Evolutionary conservation across 2,888 invertebrate species (phyloP).

Genomic region (Xanthorhoe spadicearia): DNA sequence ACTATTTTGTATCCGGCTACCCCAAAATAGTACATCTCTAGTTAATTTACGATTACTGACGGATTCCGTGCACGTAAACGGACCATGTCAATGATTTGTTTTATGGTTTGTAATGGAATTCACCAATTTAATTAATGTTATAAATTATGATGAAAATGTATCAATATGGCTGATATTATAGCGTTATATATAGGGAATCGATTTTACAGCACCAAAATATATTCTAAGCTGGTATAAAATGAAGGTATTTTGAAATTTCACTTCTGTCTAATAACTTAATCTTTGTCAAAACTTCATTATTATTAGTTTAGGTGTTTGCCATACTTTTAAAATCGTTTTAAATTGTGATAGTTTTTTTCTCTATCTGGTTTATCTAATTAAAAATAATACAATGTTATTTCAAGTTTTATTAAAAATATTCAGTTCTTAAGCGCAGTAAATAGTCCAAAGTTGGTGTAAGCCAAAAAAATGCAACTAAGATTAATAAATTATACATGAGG

Average conservation of each 20-base stretch:
- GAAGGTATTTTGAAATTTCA: background rate
- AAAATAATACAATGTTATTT: background rate
- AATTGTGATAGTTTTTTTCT: background rate
- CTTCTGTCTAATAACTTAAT: background rate
- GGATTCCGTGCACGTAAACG: slow-evolving; percentile 31
- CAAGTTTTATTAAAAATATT: slow-evolving; percentile 20
- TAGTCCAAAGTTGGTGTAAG: slow-evolving; percentile 60
- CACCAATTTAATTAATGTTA: slow-evolving; percentile 25
- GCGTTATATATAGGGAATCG: background rate
- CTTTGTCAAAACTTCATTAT: slow-evolving; percentile 14
- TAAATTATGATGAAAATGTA: slow-evolving; percentile 15
- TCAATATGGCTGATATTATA: background rate
- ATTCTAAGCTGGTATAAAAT: background rate
- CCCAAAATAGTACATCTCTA: slow-evolving; percentile 25
- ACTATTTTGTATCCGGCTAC: background rate
- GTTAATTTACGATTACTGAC: slow-evolving; percentile 23
- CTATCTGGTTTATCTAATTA: background rate
- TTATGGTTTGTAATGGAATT: slow-evolving; percentile 25
- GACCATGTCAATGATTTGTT: slow-evolving; percentile 25
- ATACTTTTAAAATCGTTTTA: background rate
- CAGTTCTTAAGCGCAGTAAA: slow-evolving; percentile 51
- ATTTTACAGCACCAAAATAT: background rate
- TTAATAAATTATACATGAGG: slow-evolving; percentile 76
- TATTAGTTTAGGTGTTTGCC: slow-evolving; percentile 5
- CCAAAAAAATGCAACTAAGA: slow-evolving; percentile 72